Conservation (phyloP, 2,888 invertebrate species). For the Lottia scabra region DNA sequence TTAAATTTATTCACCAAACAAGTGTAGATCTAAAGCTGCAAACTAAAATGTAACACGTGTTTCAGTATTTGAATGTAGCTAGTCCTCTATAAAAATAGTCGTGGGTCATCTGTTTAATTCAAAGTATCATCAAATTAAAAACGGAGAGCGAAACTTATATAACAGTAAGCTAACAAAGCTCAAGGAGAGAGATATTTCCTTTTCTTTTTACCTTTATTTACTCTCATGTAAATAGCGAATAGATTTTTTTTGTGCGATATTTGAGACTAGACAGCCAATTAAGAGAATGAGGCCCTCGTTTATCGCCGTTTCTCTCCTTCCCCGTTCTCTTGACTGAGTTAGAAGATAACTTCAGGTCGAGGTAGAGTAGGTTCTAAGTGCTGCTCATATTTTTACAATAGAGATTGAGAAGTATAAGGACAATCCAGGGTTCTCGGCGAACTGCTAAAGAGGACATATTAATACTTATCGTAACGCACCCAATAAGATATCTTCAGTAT, state of each 20-base stretch:
- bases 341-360: background rate
- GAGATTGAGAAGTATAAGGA: background rate
- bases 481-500: background rate
- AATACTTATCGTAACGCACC: background rate
- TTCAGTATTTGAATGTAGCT: too few relatives aligned
- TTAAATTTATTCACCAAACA: too few relatives aligned
- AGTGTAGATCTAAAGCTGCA: too few relatives aligned
- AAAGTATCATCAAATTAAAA: too few relatives aligned
- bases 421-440: background rate
- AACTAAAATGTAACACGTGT: too few relatives aligned
- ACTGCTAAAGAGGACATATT: background rate
- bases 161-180: too few relatives aligned
- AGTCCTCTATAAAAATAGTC: too few relatives aligned
- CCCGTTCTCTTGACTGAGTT: background rate
- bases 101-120: too few relatives aligned
- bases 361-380: background rate
- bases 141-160: too few relatives aligned
- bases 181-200: too few relatives aligned
- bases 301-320: background rate
- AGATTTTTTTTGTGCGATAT: conserved; percentile 1
- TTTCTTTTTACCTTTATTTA: background rate
- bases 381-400: background rate
- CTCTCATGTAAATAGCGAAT: background rate
- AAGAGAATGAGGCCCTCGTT: background rate
- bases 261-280: background rate